These are phyloP conservation scores for Lycocerus yunnanus DNA, from an alignment of 2,888 invertebrate genomes.

Conservation along the genomic window DNA sequence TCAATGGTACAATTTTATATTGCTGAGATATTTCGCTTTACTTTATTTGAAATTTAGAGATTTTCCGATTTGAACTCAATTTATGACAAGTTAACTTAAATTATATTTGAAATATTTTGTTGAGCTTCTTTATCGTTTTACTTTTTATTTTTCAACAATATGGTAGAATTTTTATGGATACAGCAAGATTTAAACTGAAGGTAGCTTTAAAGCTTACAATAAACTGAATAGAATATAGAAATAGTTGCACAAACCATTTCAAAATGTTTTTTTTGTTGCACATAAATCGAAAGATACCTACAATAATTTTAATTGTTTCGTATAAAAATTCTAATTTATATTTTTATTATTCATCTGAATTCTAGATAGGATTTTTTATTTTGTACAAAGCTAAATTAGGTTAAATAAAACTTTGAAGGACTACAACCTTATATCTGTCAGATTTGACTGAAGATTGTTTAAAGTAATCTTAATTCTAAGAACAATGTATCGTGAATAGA, in stretches of 20 bases:
- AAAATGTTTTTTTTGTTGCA: background rate
- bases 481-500: conserved; percentile 20
- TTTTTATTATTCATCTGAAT: background rate
- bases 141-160: background rate
- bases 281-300: background rate
- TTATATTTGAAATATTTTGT: background rate
- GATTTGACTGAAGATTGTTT: conserved; percentile 15
- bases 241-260: background rate
- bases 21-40: background rate
- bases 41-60: background rate
- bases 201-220: background rate
- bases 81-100: background rate
- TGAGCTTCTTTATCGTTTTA: background rate
- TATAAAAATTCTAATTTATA: background rate
- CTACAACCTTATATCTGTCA: conserved; percentile 19
- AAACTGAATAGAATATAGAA: background rate
- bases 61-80: background rate
- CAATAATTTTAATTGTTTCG: background rate
- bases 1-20: background rate
- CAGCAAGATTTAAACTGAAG: background rate
- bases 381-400: conserved; percentile 1
- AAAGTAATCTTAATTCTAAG: conserved; percentile 20
- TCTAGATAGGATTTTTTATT: too few relatives aligned
- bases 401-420: conserved; percentile 8
- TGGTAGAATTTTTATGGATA: background rate